Percentiles rank a stretch among this genome's conserved stretches.
Evolutionary conservation across 2,113 vertebrate species (phyloP).

Genomic region (Asarcornis scutulata): DNA sequence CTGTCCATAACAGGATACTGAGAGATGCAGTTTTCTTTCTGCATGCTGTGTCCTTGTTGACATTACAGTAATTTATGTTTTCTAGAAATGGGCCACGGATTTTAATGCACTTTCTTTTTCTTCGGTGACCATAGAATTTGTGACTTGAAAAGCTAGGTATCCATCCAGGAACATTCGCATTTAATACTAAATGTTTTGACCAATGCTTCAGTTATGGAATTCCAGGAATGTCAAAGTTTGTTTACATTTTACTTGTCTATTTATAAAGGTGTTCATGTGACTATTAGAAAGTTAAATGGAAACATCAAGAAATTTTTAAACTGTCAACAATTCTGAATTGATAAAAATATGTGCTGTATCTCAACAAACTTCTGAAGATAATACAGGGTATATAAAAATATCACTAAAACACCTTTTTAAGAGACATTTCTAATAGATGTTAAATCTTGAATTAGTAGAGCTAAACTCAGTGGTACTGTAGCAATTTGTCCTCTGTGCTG

Average conservation of each 20-base stretch:
- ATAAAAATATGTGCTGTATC: neutral
- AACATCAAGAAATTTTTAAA: neutral
- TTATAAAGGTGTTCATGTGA: neutral
- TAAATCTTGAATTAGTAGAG: conserved; percentile 37
- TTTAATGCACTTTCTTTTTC: neutral
- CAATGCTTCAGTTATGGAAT: neutral
- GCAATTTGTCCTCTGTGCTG: conserved; percentile 21
- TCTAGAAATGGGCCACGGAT: neutral
- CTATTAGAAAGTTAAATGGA: neutral
- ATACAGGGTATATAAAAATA: neutral
- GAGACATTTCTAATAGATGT: conserved; percentile 30
- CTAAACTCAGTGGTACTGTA: conserved; percentile 23
- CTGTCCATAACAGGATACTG: neutral
- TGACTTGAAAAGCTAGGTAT: neutral
- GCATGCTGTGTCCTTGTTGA: neutral
- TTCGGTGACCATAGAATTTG: neutral
- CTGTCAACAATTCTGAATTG: neutral
- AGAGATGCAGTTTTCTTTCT: accelerated
- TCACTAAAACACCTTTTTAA: conserved; percentile 34
- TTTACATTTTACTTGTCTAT: neutral
- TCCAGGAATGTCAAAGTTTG: neutral
- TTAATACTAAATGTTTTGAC: neutral
- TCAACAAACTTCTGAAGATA: conserved; percentile 27
- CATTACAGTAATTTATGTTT: neutral
- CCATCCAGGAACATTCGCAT: neutral